Percentiles rank a stretch among this genome's conserved stretches.
These are phyloP conservation scores for Felis chaus DNA, from an alignment of 2,113 vertebrate species.

Conservation along the genomic window DNA sequence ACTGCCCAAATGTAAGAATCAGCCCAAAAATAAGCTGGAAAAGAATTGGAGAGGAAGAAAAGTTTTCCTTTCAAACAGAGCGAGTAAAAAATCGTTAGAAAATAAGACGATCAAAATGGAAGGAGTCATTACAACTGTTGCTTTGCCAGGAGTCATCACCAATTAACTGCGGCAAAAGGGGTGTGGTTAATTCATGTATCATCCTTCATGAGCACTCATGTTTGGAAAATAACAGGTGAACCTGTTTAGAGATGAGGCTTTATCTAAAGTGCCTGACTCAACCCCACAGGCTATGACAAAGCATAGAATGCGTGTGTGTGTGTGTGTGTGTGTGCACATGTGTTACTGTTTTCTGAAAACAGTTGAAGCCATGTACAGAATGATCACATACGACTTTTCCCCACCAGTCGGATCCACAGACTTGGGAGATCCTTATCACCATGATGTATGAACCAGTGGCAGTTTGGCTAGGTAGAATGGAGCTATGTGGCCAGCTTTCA, in stretches of 20 bases:
- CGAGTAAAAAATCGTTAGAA: neutral
- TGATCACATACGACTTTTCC: neutral
- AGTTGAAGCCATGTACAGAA: neutral
- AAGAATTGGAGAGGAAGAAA: neutral
- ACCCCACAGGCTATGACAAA: neutral
- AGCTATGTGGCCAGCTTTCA: fast-evolving
- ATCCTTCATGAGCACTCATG: neutral
- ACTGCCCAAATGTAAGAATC: neutral
- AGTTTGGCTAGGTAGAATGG: fast-evolving
- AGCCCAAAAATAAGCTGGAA: neutral
- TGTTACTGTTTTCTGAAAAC: neutral
- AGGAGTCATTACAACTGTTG: fast-evolving
- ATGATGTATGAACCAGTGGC: fast-evolving
- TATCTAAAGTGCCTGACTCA: neutral
- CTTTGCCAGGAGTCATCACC: neutral
- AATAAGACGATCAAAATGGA: neutral
- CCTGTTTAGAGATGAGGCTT: neutral
- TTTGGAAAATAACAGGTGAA: neutral
- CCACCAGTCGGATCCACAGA: fast-evolving
- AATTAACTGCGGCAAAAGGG: neutral
- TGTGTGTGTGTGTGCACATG: fast-evolving
- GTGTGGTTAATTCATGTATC: neutral
- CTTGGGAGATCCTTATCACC: fast-evolving
- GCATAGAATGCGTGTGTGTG: fast-evolving
- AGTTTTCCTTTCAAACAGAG: too few species aligned